Evolutionary conservation across 2,113 vertebrate species (phyloP), one percentile per base, ranked within the genome.

Genomic region (Chaenocephalus aceratus): DNA sequence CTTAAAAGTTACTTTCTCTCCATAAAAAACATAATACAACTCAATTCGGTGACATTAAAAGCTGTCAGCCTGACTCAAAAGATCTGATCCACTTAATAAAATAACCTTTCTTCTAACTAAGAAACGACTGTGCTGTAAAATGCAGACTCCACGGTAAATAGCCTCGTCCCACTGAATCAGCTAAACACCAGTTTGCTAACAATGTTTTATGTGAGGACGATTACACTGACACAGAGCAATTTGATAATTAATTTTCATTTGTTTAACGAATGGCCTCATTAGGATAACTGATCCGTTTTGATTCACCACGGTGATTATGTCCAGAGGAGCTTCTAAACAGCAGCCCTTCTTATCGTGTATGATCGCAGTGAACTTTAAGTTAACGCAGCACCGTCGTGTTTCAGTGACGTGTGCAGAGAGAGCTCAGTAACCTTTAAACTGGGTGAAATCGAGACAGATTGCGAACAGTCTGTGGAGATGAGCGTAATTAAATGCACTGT

Each of bases 221-320:
- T 78, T 12, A 52, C 74, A 82, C 5, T 74, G 57, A 51, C 77
- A 65, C 53, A 13, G 77, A 86, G 65, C 56, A 62, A 57, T 89
- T 71, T 72, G 49, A 56, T 75, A 77, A 87, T 84, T 62, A 76
- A 84, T 82, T 46, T 75, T 79, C 9, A 82, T 84, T 84, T 76
- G 69, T 70, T 64, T 70, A 82, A 88, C 86, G 57, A 82, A 87
- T 70, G 72, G 59, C 59, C 66, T 84, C 63, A 54, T 88, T 79
- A 82, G 59, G 44, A 61, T 54, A 77, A 54, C 45, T 78, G 76
- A 87, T 76, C 73, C 30, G 75, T 54, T 80, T 69, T 82, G 72
- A 79, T 74, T 46, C 56, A 64, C 0, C 75, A 57, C 67, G 23
- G 80, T 45, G 57, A 70, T 78, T 60, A 66, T 44, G 60, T 51